phyloP scores from a whole-genome alignment of 2,113 vertebrate species.

The Empidonax traillii region DNA sequence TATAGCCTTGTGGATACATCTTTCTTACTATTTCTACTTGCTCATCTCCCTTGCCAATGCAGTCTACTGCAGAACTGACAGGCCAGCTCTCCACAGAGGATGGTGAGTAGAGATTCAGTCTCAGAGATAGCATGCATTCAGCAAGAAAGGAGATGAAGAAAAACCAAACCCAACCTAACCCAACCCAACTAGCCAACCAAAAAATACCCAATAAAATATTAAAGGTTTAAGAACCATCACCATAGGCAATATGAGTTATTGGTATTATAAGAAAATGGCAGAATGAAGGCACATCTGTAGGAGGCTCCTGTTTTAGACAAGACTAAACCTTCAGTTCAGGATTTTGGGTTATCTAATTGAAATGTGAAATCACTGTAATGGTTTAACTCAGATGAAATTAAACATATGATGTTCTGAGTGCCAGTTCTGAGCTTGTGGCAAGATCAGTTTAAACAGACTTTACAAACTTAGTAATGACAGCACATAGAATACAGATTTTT shows the following conservation, averaged over 20 bases:
- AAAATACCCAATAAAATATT: neutral
- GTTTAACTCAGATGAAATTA: neutral
- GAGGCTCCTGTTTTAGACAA: neutral
- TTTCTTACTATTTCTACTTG: neutral
- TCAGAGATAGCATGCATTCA: neutral
- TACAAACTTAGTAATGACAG: neutral
- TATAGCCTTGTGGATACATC: neutral
- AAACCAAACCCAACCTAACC: neutral
- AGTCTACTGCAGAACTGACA: neutral
- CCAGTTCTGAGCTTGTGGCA: neutral
- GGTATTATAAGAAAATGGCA: neutral
- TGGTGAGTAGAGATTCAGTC: neutral
- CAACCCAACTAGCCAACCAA: neutral
- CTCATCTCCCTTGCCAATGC: neutral
- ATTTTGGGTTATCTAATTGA: neutral
- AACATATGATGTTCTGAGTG: neutral
- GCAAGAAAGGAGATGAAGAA: neutral
- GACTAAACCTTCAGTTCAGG: neutral
- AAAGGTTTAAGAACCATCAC: neutral
- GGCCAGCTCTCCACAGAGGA: neutral
- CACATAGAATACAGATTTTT: neutral
- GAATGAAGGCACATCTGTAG: neutral
- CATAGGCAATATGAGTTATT: neutral
- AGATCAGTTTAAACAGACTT: neutral
- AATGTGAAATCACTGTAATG: neutral